These are phyloP conservation scores for Crossaster papposus DNA, from an alignment of 53 echinoderm and acorn worm genomes.

Conservation along the genomic window DNA sequence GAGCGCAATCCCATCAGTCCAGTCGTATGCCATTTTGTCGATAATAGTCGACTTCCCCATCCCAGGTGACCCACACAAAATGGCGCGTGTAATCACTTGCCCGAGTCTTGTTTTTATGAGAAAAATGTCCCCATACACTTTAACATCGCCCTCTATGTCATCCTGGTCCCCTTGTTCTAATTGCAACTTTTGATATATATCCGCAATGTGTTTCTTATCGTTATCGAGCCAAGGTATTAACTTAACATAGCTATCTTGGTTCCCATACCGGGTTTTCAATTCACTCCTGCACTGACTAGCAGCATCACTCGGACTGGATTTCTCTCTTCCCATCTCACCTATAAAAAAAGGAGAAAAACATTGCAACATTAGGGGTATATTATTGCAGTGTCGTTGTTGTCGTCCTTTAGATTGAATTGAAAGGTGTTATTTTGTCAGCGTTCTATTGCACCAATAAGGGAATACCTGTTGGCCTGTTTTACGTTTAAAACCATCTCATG, in stretches of 20 bases:
- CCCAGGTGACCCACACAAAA: constrained; percentile 19
- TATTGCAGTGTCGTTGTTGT: neutral
- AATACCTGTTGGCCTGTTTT: too few species aligned
- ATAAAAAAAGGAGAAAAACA: neutral
- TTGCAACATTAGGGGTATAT: neutral
- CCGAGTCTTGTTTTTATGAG: neutral
- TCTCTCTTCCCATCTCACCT: neutral
- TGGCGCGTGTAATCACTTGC: neutral
- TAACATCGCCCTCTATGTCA: neutral
- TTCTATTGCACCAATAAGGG: too few species aligned
- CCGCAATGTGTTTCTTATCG: constrained; percentile 24
- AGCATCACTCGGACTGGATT: neutral
- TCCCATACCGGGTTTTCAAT: neutral
- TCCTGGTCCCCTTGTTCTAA: neutral
- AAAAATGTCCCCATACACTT: constrained; percentile 24
- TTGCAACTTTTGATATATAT: constrained; percentile 23
- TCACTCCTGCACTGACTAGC: neutral
- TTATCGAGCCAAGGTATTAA: constrained; percentile 25
- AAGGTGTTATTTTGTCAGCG: too few species aligned
- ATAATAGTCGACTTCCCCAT: constrained; percentile 46
- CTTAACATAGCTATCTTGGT: constrained; percentile 31
- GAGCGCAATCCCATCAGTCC: neutral
- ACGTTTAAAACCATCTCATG: too few species aligned
- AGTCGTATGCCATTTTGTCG: constrained; percentile 47
- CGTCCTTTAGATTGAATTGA: too few species aligned